Base-by-base conservation (phyloP, 2,797 vertebrate genomes). In the Urocyon cinereoargenteus region DNA sequence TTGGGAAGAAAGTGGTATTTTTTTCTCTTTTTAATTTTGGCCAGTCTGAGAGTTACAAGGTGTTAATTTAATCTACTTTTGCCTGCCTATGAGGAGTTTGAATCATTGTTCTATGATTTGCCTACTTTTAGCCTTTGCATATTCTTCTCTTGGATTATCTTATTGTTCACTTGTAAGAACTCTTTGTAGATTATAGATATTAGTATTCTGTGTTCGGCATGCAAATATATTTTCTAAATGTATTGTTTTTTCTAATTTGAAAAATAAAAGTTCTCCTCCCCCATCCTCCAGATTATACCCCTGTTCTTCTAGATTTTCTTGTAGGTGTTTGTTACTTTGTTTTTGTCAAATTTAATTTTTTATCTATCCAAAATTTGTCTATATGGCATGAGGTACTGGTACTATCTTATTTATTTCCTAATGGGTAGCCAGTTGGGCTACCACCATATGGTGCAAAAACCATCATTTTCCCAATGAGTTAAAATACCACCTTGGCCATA, bases 401-500 rank as follows among this genome's bases (percentile, higher is more conserved):
- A 66, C 36, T 68, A 85, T 73, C 87, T 77, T 78, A 90, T 96
- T 96, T 78, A 91, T 84, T 97, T 95, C 70, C 45, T 92, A 66
- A 82, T 84, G 70, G 68, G 66, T 94, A 93, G 51, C 62, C 77
- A 92, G 34, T 53, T 93, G 85, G 70, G 34, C 40, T 90, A 95
- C 72, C 31, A 96, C 61, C 85, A 86, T 78, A 90, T 97, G 82
- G 81, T 90, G 34, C 15, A 93, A 93, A 90, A 91, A 68, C 2
- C 49, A 70, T 78, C 53, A 90, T 79, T 97, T 92, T 93, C 31
- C 83, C 79, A 77, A 28, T 86, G 22, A 94, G 34, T 77, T 94
- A 97, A 97, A 96, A 95, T 95, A 88, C 24, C 59, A 94, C 83
- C 62, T 97, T 92, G 64, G 81, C 72, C 86, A 18, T 96, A 95